A percentile compares a stretch with the other conserved stretches of the same genome.
phyloP scores from a whole-genome alignment of 2,888 invertebrate species.

The Silvanus unidentatus region DNA sequence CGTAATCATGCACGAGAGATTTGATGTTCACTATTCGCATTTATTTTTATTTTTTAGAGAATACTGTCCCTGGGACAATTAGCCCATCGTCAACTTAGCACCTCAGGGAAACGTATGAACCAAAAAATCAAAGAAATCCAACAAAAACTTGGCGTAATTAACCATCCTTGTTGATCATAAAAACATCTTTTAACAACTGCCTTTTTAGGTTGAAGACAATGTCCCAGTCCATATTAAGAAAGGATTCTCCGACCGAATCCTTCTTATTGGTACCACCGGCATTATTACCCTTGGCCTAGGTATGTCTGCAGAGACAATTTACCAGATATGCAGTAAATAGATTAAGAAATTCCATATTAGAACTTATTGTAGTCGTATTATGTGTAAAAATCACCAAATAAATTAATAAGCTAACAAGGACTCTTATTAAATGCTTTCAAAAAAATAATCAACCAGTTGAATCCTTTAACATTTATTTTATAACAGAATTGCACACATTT shows the following conservation, averaged over 20 bases:
- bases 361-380: not conserved
- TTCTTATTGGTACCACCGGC: constrained; percentile 44
- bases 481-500: not conserved
- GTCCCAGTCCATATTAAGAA: constrained; percentile 56
- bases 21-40: not conserved
- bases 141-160: constrained; percentile 26
- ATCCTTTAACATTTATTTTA: too few relatives aligned
- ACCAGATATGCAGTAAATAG: constrained; percentile 29
- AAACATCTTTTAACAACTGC: not conserved
- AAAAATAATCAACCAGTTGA: not conserved
- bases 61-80: constrained; percentile 12
- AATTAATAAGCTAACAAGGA: not conserved
- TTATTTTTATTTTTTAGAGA: constrained; percentile 9
- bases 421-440: not conserved
- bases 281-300: constrained; percentile 40
- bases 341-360: constrained; percentile 1
- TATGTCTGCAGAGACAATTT: constrained; percentile 31
- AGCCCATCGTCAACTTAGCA: constrained; percentile 17
- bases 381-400: not conserved
- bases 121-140: constrained; percentile 21
- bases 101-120: constrained; percentile 9
- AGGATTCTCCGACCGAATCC: constrained; percentile 50
- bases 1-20: constrained; percentile 11
- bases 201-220: constrained; percentile 54
- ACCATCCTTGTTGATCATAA: too few relatives aligned